Base-by-base conservation (phyloP, 2,888 invertebrate genomes). In the Drosophila quinaria region DNA sequence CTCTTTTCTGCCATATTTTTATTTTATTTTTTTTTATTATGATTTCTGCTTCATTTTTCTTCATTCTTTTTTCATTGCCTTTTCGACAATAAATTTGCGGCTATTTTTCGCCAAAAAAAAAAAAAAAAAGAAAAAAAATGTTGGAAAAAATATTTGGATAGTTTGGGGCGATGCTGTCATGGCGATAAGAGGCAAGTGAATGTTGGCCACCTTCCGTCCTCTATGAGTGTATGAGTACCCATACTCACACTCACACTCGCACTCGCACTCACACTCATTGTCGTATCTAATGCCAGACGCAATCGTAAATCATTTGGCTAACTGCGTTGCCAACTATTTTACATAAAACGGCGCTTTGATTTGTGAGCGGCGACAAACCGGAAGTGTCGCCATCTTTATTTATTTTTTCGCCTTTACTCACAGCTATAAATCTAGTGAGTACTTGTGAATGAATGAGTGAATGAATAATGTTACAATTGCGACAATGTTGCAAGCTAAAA, bases 271-370 rank as follows among this genome's bases (percentile, higher is more conserved):
- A 15, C n/a, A 50, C 19, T 35, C 50, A 35, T 33, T 13, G 10
- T 17, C 41, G n/a, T 42, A 62, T 75, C 76, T 80, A 77, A 77
- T 76, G 61, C 76, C 59, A 62, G 76, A 62, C 82, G 72, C 75
- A 81, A 72, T 65, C 89, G 89, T 84, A 90, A 90, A 89, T 90
- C 84, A 84, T 87, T 81, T 72, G 82, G 39, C 49, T 75, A 89
- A 82, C 70, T 74, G 87, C 74, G 84, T 83, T 68, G 86, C 86
- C 88, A 81, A 88, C 89, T 83, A 83, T 87, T 87, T 83, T 78
- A 77, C 87, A 89, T 89, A 81, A 86, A 86, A 74, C 62, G 56
- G 66, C 49, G 55, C 80, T 77, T 80, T 77, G 77, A 77, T 77
- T 77, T 77, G 77, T 65, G 81, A 56, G 70, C 64, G 46, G 56